A percentile compares a stretch with the other conserved stretches of the same genome.
Evolutionary conservation across 2,888 invertebrate genomes (phyloP).

Genomic region (Chesias legatella): DNA sequence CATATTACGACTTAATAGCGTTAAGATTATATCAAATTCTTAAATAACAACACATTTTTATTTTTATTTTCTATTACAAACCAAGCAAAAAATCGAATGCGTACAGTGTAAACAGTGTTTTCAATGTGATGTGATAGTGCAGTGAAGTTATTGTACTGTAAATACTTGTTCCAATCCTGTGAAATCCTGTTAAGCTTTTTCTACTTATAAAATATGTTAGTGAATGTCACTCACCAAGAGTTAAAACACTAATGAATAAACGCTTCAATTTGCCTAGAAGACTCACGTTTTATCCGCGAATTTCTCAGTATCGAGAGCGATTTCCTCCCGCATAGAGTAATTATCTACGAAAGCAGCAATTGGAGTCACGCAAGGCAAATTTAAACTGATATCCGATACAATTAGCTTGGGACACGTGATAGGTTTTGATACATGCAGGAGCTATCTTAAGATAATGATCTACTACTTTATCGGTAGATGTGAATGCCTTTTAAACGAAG

Average conservation of each 20-base stretch:
- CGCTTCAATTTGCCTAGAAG: conserved; percentile 21
- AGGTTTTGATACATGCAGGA: conserved; percentile 17
- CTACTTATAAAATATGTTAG: conserved; percentile 5
- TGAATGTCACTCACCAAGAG: conserved; percentile 19
- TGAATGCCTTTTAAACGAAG: neutral
- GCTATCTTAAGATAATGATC: conserved; percentile 9
- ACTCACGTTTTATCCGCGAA: conserved; percentile 19
- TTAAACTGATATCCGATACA: conserved; percentile 24
- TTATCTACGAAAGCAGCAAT: conserved; percentile 24
- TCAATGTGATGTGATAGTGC: no score
- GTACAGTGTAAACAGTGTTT: no score
- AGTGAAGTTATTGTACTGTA: no score
- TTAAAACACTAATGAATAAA: conserved; percentile 19
- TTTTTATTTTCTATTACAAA: no score
- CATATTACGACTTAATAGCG: no score
- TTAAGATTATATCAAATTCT: no score
- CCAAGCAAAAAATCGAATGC: no score
- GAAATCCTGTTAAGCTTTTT: neutral
- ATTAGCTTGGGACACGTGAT: conserved; percentile 23
- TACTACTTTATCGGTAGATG: neutral
- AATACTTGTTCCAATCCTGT: no score
- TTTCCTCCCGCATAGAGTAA: conserved; percentile 26
- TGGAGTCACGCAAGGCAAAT: conserved; percentile 24
- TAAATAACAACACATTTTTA: no score
- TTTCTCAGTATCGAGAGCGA: conserved; percentile 25